These are phyloP conservation scores for Notechis scutatus DNA, from an alignment of 2,113 vertebrate species.

Conservation along the genomic window DNA sequence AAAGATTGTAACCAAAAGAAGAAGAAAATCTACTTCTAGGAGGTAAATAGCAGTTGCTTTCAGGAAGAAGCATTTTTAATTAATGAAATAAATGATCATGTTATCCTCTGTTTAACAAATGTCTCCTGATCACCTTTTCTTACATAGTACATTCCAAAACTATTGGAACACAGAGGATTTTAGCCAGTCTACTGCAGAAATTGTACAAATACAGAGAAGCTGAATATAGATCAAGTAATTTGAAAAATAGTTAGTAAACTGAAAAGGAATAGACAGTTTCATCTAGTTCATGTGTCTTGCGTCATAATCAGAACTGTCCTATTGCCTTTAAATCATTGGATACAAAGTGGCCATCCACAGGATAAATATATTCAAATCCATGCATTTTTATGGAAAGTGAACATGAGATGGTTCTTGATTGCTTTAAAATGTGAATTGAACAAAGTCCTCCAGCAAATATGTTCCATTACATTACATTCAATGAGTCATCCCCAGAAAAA, in stretches of 20 bases:
- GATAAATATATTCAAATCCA: not conserved
- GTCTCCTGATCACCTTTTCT: not conserved
- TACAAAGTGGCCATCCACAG: not conserved
- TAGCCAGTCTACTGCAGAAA: not conserved
- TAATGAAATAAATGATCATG: not conserved
- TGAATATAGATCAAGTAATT: not conserved
- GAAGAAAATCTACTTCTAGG: not conserved
- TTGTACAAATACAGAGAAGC: not conserved
- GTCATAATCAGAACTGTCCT: not conserved
- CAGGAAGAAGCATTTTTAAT: not conserved
- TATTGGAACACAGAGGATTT: not conserved
- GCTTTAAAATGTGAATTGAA: not conserved
- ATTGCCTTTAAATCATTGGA: not conserved
- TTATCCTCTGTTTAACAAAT: not conserved
- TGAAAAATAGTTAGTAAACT: not conserved
- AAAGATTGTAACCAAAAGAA: not conserved
- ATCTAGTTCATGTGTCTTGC: not conserved
- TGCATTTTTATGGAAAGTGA: not conserved
- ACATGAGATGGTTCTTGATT: not conserved
- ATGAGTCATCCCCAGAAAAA: not conserved
- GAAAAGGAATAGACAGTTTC: not conserved
- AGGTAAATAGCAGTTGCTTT: not conserved
- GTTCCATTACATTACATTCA: not conserved
- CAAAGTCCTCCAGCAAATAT: not conserved
- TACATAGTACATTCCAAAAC: not conserved